A percentile compares a stretch with the other conserved stretches of the same genome.
phyloP scores from a whole-genome alignment of 2,888 invertebrate genomes.

The Apamea sordens region DNA sequence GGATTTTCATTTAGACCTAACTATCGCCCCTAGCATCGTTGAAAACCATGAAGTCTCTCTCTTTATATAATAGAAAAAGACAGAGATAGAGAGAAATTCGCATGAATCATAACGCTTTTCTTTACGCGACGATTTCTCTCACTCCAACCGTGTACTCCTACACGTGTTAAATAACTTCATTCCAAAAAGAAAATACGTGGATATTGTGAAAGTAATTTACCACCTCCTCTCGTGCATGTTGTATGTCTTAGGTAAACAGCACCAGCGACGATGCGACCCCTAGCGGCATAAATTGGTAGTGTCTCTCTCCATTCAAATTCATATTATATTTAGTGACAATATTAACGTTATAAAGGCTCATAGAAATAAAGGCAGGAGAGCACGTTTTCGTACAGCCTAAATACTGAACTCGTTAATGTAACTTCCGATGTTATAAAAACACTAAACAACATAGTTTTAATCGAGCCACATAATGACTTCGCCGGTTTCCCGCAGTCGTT shows the following conservation, averaged over 20 bases:
- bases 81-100: neutral
- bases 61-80: neutral
- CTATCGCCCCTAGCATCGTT: neutral
- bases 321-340: neutral
- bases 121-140: neutral
- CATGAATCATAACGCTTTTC: neutral
- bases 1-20: no score
- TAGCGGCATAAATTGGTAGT: neutral
- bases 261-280: neutral
- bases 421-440: constrained; percentile 19
- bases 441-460: constrained; percentile 21
- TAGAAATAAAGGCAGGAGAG: neutral
- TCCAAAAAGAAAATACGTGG: neutral
- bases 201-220: neutral
- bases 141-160: neutral
- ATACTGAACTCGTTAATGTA: constrained; percentile 7
- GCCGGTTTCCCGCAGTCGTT: constrained; percentile 31
- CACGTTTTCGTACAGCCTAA: neutral
- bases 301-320: neutral
- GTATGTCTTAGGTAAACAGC: neutral
- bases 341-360: neutral
- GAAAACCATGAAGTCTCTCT: neutral
- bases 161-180: neutral
- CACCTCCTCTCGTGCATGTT: neutral
- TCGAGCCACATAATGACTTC: constrained; percentile 22